A percentile compares a stretch with the other conserved stretches of the same genome.
Evolutionary conservation across 2,888 invertebrate genomes (phyloP).

Genomic region (Epinotia demarniana): DNA sequence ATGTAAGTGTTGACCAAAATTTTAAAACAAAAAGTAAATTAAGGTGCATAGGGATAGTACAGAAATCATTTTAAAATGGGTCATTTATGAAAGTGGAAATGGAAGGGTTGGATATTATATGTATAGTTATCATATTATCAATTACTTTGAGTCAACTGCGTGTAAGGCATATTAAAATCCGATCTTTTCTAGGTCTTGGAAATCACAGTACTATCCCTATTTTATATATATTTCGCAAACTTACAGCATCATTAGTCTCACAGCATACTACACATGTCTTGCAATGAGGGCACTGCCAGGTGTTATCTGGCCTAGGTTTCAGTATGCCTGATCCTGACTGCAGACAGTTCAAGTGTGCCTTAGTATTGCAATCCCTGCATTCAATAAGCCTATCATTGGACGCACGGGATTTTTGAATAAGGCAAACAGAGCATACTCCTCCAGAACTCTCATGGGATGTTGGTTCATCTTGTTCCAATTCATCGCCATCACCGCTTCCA

Average conservation of each 20-base stretch:
- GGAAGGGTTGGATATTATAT: no score
- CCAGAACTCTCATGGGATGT: constrained; percentile 78
- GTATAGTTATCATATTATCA: no score
- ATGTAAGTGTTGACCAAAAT: not conserved
- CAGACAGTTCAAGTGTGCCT: constrained; percentile 89
- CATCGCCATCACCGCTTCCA: constrained; percentile 78
- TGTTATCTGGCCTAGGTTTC: constrained; percentile 86
- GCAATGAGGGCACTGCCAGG: constrained; percentile 96
- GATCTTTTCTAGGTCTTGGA: not conserved
- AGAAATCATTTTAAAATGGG: not conserved
- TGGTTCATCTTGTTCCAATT: constrained; percentile 74
- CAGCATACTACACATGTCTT: constrained; percentile 93
- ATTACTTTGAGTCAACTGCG: no score
- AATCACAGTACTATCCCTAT: not conserved
- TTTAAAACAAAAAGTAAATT: not conserved
- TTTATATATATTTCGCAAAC: no score
- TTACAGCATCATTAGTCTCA: constrained; percentile 90
- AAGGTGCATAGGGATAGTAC: not conserved
- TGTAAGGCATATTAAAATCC: no score
- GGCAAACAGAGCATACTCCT: constrained; percentile 86
- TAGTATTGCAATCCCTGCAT: constrained; percentile 89
- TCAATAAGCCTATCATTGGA: constrained; percentile 87
- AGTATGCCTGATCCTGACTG: constrained; percentile 87
- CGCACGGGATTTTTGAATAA: constrained; percentile 83
- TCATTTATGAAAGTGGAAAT: no score